A percentile compares a stretch with the other conserved stretches of the same genome.
Conservation (phyloP, 2,888 invertebrate genomes). For the Drosophila mimetica region DNA sequence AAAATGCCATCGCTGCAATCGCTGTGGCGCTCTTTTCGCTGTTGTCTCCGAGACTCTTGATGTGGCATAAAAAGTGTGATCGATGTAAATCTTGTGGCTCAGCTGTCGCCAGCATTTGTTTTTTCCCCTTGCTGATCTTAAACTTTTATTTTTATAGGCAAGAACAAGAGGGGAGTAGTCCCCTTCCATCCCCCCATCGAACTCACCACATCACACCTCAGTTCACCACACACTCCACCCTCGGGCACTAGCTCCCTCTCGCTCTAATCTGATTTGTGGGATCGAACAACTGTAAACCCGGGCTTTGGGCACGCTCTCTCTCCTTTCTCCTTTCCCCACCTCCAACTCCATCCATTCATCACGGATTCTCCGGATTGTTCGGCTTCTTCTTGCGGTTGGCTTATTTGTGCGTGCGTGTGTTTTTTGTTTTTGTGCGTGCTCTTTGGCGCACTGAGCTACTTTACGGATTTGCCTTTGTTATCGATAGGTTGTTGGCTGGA, state of each 20-base stretch:
- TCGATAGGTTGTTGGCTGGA: constrained; percentile 4
- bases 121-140: constrained; percentile 63
- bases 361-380: constrained; percentile 7
- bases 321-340: constrained; percentile 2
- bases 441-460: constrained; percentile 41
- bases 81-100: constrained; percentile 74
- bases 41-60: constrained; percentile 50
- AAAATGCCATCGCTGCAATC: constrained; percentile 50
- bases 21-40: constrained; percentile 34
- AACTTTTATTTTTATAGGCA: constrained; percentile 64
- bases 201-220: constrained; percentile 8
- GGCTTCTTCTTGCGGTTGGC: constrained; percentile 22
- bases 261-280: constrained; percentile 67
- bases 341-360: not conserved
- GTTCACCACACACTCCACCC: constrained; percentile 4
- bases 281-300: constrained; percentile 65
- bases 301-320: constrained; percentile 52
- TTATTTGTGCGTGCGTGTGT: constrained; percentile 14
- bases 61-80: constrained; percentile 81
- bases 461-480: constrained; percentile 44
- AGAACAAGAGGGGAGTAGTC: not conserved
- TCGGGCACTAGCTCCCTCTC: constrained; percentile 3
- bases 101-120: constrained; percentile 59
- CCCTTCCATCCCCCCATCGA: not conserved
- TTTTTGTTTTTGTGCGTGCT: constrained; percentile 58